Conservation (phyloP, 2,113 vertebrate species). For the Anas platyrhynchos region DNA sequence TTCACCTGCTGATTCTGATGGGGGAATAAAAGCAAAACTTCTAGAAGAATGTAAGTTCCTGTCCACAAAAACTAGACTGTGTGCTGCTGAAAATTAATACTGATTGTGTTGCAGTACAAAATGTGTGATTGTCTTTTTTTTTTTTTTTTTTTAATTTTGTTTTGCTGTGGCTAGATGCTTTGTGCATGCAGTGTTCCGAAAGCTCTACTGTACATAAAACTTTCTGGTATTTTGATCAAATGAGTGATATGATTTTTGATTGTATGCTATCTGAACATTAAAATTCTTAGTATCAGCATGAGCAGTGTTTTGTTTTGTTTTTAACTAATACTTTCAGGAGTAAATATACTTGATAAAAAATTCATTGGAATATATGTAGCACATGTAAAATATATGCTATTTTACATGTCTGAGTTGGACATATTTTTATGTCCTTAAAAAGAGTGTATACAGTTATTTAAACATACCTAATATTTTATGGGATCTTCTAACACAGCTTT, state of each 20-base stretch:
- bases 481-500: neutral
- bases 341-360: slow-evolving; percentile 19
- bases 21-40: slow-evolving; percentile 90
- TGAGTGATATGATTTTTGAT: slow-evolving; percentile 3
- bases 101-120: slow-evolving; percentile 54
- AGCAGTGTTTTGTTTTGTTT: neutral
- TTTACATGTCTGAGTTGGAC: neutral
- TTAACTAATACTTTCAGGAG: slow-evolving; percentile 51
- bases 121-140: slow-evolving; percentile 54
- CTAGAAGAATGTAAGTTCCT: slow-evolving; percentile 95
- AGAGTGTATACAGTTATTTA: neutral
- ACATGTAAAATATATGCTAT: neutral
- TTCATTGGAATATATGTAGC: neutral
- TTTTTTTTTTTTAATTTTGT: slow-evolving; percentile 17
- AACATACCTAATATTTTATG: neutral
- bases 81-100: slow-evolving; percentile 58
- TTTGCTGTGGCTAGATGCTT: slow-evolving; percentile 63
- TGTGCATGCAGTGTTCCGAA: slow-evolving; percentile 72
- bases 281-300: neutral
- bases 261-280: neutral
- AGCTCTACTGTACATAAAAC: slow-evolving; percentile 32
- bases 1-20: slow-evolving; percentile 87
- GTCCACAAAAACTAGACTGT: slow-evolving; percentile 49
- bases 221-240: neutral
- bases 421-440: neutral